Conservation (phyloP, 2,797 vertebrate species). For the Amniataba percoides region DNA sequence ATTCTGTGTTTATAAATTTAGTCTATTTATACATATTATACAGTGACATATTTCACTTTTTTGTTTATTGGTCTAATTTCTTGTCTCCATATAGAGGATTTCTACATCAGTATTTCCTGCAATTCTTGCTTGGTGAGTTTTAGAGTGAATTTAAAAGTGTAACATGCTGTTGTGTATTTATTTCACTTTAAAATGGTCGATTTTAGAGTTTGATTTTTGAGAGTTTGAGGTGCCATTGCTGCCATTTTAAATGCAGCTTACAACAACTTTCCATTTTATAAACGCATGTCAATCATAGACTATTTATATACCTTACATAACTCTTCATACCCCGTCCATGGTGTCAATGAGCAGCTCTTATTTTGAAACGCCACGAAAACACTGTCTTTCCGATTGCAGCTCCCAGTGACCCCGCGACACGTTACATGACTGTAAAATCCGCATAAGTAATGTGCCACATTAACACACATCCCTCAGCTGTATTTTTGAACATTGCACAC, state of each 20-base stretch:
- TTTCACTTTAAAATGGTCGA: not conserved
- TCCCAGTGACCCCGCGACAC: no score
- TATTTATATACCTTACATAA: no score
- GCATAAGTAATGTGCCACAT: no score
- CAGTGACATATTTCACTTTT: not conserved
- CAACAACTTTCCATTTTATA: not conserved
- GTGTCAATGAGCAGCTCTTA: no score
- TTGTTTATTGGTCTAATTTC: not conserved
- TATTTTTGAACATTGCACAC: no score
- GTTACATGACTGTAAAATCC: no score
- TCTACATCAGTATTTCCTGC: not conserved
- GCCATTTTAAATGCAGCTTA: slow-evolving; percentile 17
- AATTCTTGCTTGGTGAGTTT: not conserved
- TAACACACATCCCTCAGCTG: no score
- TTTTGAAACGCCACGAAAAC: no score
- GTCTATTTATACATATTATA: not conserved
- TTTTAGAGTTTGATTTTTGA: not conserved
- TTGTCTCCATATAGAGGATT: not conserved
- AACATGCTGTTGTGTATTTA: not conserved
- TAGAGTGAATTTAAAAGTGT: not conserved
- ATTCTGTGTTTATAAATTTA: not conserved
- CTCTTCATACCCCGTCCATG: no score
- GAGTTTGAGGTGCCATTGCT: no score
- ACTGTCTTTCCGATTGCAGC: no score
- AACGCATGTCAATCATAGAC: not conserved